These are phyloP conservation scores for Tachyglossus aculeatus DNA, from an alignment of 2,797 vertebrate genomes.

Conservation along the genomic window DNA sequence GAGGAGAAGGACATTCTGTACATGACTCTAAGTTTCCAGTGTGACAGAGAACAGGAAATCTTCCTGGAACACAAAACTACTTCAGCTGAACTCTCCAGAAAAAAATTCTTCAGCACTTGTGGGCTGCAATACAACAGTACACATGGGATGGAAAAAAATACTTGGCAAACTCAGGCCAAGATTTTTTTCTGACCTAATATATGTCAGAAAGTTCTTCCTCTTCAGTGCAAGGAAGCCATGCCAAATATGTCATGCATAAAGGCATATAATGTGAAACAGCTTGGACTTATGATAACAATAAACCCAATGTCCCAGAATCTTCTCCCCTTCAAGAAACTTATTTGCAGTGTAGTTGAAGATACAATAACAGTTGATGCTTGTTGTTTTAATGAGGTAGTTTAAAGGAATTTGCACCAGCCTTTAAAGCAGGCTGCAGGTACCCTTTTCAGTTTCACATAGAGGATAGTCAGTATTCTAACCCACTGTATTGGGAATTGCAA, in stretches of 20 bases:
- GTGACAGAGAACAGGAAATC: background rate
- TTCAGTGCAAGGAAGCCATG: background rate
- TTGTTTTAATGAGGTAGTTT: background rate
- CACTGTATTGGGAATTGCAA: background rate
- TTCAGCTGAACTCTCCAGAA: background rate
- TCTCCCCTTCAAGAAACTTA: background rate
- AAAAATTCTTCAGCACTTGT: background rate
- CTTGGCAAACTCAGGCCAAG: background rate
- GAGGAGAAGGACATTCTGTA: background rate
- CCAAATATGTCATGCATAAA: background rate
- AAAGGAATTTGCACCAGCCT: background rate
- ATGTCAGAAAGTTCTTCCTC: background rate
- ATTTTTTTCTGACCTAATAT: background rate
- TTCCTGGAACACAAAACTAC: background rate
- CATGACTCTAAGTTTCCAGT: background rate
- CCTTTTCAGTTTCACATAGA: no score
- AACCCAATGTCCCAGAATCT: background rate
- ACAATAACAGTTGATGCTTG: background rate
- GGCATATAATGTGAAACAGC: background rate
- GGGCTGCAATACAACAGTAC: background rate
- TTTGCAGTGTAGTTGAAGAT: background rate
- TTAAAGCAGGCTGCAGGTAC: background rate
- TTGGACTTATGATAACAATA: background rate
- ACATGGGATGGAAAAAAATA: background rate
- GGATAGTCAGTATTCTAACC: background rate